Base-by-base conservation (phyloP, 2,113 vertebrate species). In the Perca fluviatilis region DNA sequence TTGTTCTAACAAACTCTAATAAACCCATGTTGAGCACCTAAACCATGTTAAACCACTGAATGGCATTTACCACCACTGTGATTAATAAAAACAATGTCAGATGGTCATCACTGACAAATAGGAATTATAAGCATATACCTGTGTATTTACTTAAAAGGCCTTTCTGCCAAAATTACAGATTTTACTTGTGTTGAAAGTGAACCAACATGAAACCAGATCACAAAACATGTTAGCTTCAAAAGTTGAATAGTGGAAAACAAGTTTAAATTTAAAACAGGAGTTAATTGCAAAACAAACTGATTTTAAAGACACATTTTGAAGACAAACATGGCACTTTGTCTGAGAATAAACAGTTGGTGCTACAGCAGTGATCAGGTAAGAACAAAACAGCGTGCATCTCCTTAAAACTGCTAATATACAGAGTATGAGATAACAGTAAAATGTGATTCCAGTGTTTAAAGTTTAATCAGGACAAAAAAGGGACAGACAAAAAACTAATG, bases 401-500 rank as follows among this genome's bases (percentile, higher is more conserved):
- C 54, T 68, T 6, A 68, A 33, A 58, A 51, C 40, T 3, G 6
- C 9, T 25, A 33, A 65, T 25, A 8, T 46, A 51, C 7, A 18
- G 63, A 70, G 43, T 12, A 66, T 10, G 1, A 33, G 2, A 60
- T 21, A 54, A 23, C 46, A 43, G 15, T 14, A 19, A 77, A 33
- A 74, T 62, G 68, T 46, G 64, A 89, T 80, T 90, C 72, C 91
- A 94, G 91, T 92, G 89, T 86, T 67, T 77, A 50, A 74, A 73
- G 74, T 91, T 93, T 91, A 90, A 90, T 93, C 54, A 67, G 80
- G 70, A 84, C 69, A 65, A 83, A 82, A 80, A 61, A 49, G 25
- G 12, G 57, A 68, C 33, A 50, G 62, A 69, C 21, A 27, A 73
- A 76, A 85, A 61, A 83, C 43, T 66, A 69, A 62, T 21, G 53